A percentile compares a stretch with the other conserved stretches of the same genome.
Conservation (phyloP, 2,888 invertebrate species). For the Allacma fusca region DNA sequence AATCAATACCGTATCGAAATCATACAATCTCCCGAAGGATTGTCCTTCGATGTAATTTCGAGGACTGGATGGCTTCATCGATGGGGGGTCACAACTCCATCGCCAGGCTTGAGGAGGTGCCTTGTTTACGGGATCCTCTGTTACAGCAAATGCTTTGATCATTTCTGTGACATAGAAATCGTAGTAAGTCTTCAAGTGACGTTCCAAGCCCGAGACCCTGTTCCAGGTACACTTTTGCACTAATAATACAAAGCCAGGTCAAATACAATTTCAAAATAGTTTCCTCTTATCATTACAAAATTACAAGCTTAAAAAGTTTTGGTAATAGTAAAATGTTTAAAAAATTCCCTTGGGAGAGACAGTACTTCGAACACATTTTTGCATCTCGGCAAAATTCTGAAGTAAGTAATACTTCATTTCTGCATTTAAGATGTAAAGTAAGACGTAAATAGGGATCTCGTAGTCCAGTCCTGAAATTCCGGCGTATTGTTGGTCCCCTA, state of each 20-base stretch:
- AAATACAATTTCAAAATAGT: too few species aligned
- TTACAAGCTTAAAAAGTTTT: too few species aligned
- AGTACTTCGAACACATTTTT: constrained; percentile 36
- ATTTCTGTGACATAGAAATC: constrained; percentile 44
- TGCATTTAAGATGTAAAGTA: constrained; percentile 44
- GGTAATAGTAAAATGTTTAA: too few species aligned
- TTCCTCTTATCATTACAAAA: too few species aligned
- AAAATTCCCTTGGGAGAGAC: too few species aligned
- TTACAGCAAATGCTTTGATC: constrained; percentile 43
- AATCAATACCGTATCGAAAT: constrained; percentile 43
- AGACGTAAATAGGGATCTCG: constrained; percentile 45
- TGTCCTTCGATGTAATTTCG: constrained; percentile 37
- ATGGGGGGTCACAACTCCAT: constrained; percentile 46
- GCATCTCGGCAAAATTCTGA: constrained; percentile 45
- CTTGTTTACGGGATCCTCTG: neutral
- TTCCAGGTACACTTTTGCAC: constrained; percentile 16
- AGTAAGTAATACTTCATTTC: constrained; percentile 48
- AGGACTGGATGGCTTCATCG: too few species aligned
- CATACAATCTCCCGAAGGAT: constrained; percentile 44
- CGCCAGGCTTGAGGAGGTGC: constrained; percentile 41
- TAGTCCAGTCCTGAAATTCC: constrained; percentile 34
- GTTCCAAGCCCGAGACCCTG: neutral
- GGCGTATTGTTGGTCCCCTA: neutral
- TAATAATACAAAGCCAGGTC: too few species aligned
- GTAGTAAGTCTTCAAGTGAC: constrained; percentile 38